phyloP scores from a whole-genome alignment of 92 coral and sea anemone genomes.

The Nematostella vectensis region DNA sequence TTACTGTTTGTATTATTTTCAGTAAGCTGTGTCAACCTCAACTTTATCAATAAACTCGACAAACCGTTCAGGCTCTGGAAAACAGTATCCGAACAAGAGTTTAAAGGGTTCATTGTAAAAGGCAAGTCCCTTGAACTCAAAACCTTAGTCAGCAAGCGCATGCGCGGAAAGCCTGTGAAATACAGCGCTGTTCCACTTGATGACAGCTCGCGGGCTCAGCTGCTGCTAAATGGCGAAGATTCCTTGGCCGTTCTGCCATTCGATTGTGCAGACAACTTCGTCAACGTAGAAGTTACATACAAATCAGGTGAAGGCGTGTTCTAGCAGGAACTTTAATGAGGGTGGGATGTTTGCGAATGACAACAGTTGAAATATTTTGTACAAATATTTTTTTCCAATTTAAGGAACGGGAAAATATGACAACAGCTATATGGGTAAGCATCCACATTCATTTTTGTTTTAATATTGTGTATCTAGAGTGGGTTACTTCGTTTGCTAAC shows the following conservation, averaged over 20 bases:
- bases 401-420: too few relatives aligned
- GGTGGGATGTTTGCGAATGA: too few relatives aligned
- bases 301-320: too few relatives aligned
- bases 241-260: neutral
- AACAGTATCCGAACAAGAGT: neutral
- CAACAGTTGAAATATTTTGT: too few relatives aligned
- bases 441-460: too few relatives aligned
- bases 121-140: neutral
- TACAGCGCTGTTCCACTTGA: neutral
- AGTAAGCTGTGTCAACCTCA: slow-evolving; percentile 1
- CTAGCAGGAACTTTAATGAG: too few relatives aligned
- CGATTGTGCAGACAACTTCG: neutral
- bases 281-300: too few relatives aligned
- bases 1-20: too few relatives aligned
- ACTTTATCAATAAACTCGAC: neutral
- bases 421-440: too few relatives aligned
- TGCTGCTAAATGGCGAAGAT: neutral
- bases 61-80: neutral
- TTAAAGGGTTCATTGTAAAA: neutral
- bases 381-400: too few relatives aligned
- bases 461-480: too few relatives aligned
- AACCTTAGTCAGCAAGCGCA: neutral
- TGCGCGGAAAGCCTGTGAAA: neutral
- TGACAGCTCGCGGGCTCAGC: neutral
- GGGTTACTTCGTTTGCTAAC: too few relatives aligned